Conservation (phyloP, 2,888 invertebrate species). For the Dasypogon diadema region DNA sequence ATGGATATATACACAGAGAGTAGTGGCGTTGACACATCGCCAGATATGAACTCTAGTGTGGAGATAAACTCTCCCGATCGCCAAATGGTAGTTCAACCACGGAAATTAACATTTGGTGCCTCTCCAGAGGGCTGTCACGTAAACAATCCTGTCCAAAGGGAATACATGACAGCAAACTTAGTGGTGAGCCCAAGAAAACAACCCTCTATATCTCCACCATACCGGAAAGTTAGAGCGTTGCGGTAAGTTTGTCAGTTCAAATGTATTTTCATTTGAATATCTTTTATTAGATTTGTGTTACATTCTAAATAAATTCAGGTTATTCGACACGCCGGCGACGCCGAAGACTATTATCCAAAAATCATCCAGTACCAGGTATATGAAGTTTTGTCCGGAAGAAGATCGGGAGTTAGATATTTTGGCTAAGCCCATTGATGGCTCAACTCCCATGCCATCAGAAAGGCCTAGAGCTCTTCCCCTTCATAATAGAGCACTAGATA, state of each 20-base stretch:
- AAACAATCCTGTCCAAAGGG: constrained; percentile 50
- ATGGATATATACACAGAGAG: constrained; percentile 57
- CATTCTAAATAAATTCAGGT: constrained; percentile 67
- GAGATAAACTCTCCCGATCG: constrained; percentile 57
- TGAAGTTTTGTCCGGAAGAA: constrained; percentile 66
- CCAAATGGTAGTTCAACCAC: constrained; percentile 60
- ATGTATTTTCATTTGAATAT: neutral
- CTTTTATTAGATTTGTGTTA: neutral
- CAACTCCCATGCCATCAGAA: constrained; percentile 62
- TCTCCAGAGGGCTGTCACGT: constrained; percentile 58
- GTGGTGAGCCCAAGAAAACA: constrained; percentile 54
- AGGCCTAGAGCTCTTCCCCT: constrained; percentile 68
- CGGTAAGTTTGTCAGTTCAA: constrained; percentile 65
- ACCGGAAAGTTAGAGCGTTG: constrained; percentile 73
- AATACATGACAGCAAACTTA: constrained; percentile 55
- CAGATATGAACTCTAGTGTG: constrained; percentile 58
- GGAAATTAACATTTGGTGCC: constrained; percentile 65
- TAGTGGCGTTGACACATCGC: constrained; percentile 59
- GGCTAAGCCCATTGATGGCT: constrained; percentile 53
- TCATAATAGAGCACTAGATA: constrained; percentile 63
- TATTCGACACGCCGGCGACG: constrained; percentile 88
- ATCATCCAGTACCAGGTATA: constrained; percentile 72
- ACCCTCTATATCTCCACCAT: constrained; percentile 70
- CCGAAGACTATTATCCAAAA: constrained; percentile 79
- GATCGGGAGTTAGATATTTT: constrained; percentile 48